Evolutionary conservation across 2,888 invertebrate species (phyloP).

Genomic region (Drosophila dives): DNA sequence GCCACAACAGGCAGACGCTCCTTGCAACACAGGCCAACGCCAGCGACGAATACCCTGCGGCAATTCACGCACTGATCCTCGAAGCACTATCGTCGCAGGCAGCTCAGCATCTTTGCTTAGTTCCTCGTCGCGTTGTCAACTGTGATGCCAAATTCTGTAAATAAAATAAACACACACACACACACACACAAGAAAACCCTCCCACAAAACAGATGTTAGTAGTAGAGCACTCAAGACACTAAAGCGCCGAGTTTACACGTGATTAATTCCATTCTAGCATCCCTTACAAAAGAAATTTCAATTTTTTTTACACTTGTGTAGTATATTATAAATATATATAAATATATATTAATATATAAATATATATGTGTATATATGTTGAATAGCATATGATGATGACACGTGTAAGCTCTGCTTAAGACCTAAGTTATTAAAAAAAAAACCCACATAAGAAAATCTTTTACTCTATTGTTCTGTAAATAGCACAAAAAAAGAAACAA

Average conservation of each 20-base stretch:
- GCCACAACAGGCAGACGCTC: conserved; percentile 80
- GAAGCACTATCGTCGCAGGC: conserved; percentile 77
- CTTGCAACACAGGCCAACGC: conserved; percentile 70
- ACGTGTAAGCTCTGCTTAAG: conserved; percentile 11
- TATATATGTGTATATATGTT: too few relatives aligned
- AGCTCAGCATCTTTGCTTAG: conserved; percentile 81
- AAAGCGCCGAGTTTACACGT: conserved; percentile 32
- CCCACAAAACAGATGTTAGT: conserved; percentile 24
- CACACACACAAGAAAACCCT: conserved; percentile 6
- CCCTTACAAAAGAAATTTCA: conserved; percentile 8
- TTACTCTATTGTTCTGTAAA: conserved; percentile 42
- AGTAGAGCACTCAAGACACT: conserved; percentile 44
- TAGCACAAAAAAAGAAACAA: conserved; percentile 29
- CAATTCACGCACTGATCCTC: conserved; percentile 82
- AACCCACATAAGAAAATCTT: conserved; percentile 2
- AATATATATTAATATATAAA: too few relatives aligned
- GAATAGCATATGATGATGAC: not conserved
- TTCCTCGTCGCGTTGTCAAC: conserved; percentile 58
- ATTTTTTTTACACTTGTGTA: conserved; percentile 7
- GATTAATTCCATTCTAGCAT: conserved; percentile 1
- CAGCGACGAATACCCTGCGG: conserved; percentile 76
- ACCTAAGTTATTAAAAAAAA: conserved; percentile 13
- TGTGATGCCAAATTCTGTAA: conserved; percentile 78
- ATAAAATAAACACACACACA: too few relatives aligned
- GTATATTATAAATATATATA: too few relatives aligned